Base-by-base conservation (phyloP, 1,140 invertebrate species). In the Paraescarpia echinospica region DNA sequence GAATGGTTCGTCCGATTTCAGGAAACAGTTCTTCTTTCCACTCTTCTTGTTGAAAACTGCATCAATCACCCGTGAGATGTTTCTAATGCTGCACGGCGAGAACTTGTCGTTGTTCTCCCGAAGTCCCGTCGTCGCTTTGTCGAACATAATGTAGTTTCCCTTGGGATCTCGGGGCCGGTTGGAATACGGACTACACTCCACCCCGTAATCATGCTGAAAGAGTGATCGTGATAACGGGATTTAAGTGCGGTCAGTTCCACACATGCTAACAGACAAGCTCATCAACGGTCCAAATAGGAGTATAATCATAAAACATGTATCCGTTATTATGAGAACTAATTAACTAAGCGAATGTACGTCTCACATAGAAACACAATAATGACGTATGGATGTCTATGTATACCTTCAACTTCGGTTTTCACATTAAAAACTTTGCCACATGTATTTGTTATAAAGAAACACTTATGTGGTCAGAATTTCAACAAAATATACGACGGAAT, bases 111-210 rank as follows among this genome's bases (percentile, higher is more conserved):
- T 96, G 94, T 96, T 95, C 34, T 59, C 59, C 48, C 94, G 94
- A 93, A 95, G 95, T 33, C 96, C 96, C 93, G 95, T 95, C 27
- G 96, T 96, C 31, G 96, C 96, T 91, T 95, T 95, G 33, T 95
- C 95, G 93, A 95, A 96, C 96, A 96, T 96, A 93, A 99, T 99
- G 95, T 97, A 99, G 97, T 99, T 99, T 91, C 99, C 99, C 33
- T 96, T 5, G 9, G 34, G 35, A 48, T 59, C 91, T 2, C 91
- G 33, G 0, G 0, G 91, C 31, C 22, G 18, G 48, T 12, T 35
- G 33, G 41, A 14, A 27, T 22, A 77, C 27, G 59, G 59, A 6
- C 8, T 77, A 27, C 59, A 77, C n/a, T 35, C 91, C 12, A 0
- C 31, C 8, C 41, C 91, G 22, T 12, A 12, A 31, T 91, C 91